Base-by-base conservation (phyloP, 2,888 invertebrate genomes). In the Amiota minor region DNA sequence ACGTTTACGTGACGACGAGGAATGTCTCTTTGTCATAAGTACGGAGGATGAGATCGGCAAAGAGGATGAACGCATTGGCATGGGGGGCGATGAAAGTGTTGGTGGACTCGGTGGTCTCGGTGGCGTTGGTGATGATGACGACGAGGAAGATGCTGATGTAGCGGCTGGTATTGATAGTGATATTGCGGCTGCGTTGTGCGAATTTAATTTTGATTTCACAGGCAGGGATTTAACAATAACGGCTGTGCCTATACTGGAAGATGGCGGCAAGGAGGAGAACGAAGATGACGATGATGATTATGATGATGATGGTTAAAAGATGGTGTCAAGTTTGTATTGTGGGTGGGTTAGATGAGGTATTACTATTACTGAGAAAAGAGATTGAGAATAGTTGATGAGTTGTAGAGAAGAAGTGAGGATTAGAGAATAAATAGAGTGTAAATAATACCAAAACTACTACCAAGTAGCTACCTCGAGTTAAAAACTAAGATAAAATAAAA, bases 211-310 rank as follows among this genome's bases (percentile, higher is more conserved):
- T 20, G 85, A 87, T 75, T 86, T 87, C 23, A 87, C 88, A 9
- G 85, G 84, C 65, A 81, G 87, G 9, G 87, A 88, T 80, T 74
- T 88, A 55, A 87, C 87, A 68, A 88, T 88, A 18, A 88, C 87
- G 35, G 87, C 87, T 59, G 87, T 88, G 75, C 87, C 88, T 59
- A 80, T 83, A 71, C 77, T 83, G 64, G 35, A 35, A 8, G 35
- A 35, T 35, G 35, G 35, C 6, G 6, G 35, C 35, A 35, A 35
- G 35, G 82, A 86, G 76, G 88, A 88, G 72, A 88, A 84, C 79
- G 87, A 88, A 16, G 87, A 88, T 46, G 88, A 88, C 75, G 87
- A 87, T 74, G 87, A 87, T 76, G 87, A 87, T 73, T 84, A 86
- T 72, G 87, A 87, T 76, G 86, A 87, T 70, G 87, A 87, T 81